These are phyloP conservation scores for Pempheris klunzingeri DNA, from an alignment of 2,797 vertebrate species.

Conservation along the genomic window DNA sequence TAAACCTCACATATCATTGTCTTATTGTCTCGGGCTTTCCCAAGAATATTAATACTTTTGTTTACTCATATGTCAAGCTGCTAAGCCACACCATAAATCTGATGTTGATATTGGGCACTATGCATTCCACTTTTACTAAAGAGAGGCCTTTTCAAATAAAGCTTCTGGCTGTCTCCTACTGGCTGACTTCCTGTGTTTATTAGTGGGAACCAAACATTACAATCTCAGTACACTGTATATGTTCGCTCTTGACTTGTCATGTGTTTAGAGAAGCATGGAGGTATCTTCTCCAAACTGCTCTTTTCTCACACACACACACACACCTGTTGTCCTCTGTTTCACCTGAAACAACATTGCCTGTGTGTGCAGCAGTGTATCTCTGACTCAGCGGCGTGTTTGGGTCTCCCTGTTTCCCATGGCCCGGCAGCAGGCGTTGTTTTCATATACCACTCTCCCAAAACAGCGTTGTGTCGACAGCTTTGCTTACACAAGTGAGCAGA, in stretches of 20 bases:
- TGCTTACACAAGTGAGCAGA: conserved; percentile 65
- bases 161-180: not conserved
- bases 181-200: conserved; percentile 16
- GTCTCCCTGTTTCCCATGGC: conserved; percentile 74
- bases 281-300: conserved; percentile 27
- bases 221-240: conserved; percentile 1
- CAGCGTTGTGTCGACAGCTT: conserved; percentile 73
- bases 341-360: conserved; percentile 76
- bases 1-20: conserved; percentile 45
- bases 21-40: conserved; percentile 45
- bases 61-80: conserved; percentile 38
- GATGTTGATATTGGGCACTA: not conserved
- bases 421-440: conserved; percentile 76
- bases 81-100: conserved; percentile 38
- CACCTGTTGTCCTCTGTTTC: conserved; percentile 77
- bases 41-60: conserved; percentile 45
- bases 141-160: conserved; percentile 11
- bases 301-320: conserved; percentile 47
- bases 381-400: conserved; percentile 62
- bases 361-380: conserved; percentile 48
- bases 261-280: conserved; percentile 25
- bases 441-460: conserved; percentile 71
- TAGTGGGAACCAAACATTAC: conserved; percentile 16
- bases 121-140: conserved; percentile 20
- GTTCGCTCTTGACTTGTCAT: conserved; percentile 18